Conservation (phyloP, 2,797 vertebrate genomes). For the Podargus strigoides region DNA sequence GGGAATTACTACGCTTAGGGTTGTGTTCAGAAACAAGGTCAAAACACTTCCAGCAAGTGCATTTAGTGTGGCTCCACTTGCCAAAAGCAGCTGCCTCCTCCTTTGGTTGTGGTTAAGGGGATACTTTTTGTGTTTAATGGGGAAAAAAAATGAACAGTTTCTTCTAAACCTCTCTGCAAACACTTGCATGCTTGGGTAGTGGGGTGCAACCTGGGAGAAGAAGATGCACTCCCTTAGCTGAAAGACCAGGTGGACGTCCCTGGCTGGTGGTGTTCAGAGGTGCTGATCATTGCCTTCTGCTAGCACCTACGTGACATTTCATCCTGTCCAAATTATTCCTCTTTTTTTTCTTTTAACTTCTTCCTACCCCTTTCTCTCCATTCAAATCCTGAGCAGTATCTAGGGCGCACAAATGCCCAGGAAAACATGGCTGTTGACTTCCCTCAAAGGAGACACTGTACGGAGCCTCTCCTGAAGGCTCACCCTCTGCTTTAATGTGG, state of each 20-base stretch:
- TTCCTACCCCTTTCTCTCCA: background rate
- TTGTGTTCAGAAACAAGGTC: background rate
- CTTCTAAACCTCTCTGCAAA: background rate
- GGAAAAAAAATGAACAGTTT: background rate
- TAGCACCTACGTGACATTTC: background rate
- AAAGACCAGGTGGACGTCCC: background rate
- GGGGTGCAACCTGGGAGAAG: background rate
- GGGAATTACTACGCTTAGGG: background rate
- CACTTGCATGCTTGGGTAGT: background rate
- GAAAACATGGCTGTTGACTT: background rate
- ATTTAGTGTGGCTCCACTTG: background rate
- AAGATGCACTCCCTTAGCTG: background rate
- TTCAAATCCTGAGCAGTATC: background rate
- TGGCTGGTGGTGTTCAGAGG: background rate
- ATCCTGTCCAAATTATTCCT: background rate
- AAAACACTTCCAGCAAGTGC: background rate
- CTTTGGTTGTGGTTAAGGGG: background rate
- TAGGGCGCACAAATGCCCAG: background rate
- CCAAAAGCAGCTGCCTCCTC: background rate
- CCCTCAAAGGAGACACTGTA: background rate
- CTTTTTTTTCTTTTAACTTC: background rate
- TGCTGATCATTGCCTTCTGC: background rate
- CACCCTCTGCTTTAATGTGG: background rate
- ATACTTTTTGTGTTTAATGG: background rate
- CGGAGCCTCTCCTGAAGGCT: background rate